phyloP scores from a whole-genome alignment of 1,140 invertebrate species.

The Glomeris maerens region DNA sequence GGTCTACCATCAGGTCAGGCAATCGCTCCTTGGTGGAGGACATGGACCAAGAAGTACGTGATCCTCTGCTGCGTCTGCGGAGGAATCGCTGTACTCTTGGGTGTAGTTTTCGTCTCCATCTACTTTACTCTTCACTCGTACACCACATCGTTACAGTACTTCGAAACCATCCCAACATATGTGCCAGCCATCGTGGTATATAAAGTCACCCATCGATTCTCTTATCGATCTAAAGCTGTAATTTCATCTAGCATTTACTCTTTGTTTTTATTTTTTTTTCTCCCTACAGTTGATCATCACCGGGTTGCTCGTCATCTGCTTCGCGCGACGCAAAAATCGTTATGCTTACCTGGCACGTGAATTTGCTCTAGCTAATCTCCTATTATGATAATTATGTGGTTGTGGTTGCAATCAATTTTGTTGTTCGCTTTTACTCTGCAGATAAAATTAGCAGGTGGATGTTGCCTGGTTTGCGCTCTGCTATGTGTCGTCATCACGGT shows the following conservation, averaged over 20 bases:
- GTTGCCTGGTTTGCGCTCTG: constrained; percentile 63
- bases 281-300: constrained; percentile 50
- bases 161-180: constrained; percentile 70
- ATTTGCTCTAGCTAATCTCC: background rate
- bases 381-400: constrained; percentile 1
- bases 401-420: background rate
- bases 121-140: constrained; percentile 60
- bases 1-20: too few relatives aligned
- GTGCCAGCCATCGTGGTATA: constrained; percentile 61
- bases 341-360: constrained; percentile 54
- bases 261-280: constrained; percentile 13
- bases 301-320: constrained; percentile 65
- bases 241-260: background rate
- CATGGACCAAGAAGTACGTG: constrained; percentile 46
- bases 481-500: constrained; percentile 73
- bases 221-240: background rate
- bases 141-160: constrained; percentile 61
- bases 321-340: constrained; percentile 63
- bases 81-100: constrained; percentile 50
- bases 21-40: constrained; percentile 18
- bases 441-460: constrained; percentile 73
- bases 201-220: too few relatives aligned
- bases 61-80: constrained; percentile 59
- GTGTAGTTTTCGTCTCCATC: constrained; percentile 55
- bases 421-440: constrained; percentile 25